Conservation (phyloP, 2,113 vertebrate genomes). For the Neolamprologus ventralis region DNA sequence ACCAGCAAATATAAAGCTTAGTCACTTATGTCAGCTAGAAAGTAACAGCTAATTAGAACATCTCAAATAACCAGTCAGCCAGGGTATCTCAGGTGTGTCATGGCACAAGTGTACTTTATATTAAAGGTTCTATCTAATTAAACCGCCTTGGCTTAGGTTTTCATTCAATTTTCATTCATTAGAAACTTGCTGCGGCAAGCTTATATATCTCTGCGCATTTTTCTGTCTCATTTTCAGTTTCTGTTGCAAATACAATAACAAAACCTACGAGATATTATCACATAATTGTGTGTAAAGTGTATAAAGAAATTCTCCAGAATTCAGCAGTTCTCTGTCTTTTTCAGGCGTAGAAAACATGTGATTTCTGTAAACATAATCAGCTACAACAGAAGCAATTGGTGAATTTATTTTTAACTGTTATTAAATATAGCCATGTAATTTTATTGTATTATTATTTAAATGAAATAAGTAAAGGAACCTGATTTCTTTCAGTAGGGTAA, state of each 20-base stretch:
- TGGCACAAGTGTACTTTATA: background rate
- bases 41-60: slow-evolving; percentile 26
- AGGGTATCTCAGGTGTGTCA: slow-evolving; percentile 2
- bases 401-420: background rate
- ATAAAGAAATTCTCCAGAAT: background rate
- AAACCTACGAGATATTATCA: background rate
- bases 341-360: background rate
- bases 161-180: background rate
- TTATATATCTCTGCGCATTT: background rate
- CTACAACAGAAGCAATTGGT: background rate
- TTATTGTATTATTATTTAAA: background rate
- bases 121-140: background rate
- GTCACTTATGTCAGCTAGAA: background rate
- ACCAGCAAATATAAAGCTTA: slow-evolving; percentile 5
- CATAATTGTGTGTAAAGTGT: background rate
- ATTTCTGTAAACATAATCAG: background rate
- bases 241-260: background rate
- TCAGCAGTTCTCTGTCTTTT: background rate
- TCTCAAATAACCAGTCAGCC: slow-evolving; percentile 19
- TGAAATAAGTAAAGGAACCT: background rate
- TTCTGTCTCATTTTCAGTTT: background rate
- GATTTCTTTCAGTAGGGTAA: background rate
- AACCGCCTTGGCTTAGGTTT: background rate
- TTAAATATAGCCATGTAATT: background rate
- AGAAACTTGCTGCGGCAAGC: background rate